A percentile compares a stretch with the other conserved stretches of the same genome.
Conservation (phyloP, 2,888 invertebrate species). For the Andrena bicolor region DNA sequence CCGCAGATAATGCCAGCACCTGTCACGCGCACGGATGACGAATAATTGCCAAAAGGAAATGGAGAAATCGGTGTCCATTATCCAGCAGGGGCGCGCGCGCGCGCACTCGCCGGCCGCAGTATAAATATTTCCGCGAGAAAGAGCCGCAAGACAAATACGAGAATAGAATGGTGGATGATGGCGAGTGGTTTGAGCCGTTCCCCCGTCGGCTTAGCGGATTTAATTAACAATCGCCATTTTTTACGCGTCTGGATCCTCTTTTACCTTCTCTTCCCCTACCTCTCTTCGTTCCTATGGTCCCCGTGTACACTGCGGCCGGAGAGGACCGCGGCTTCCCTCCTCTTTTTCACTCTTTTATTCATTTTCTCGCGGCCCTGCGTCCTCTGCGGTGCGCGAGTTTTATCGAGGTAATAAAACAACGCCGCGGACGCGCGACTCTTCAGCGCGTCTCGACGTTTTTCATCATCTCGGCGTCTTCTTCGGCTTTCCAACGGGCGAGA, state of each 20-base stretch:
- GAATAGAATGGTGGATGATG: slow-evolving; percentile 62
- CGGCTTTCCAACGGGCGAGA: background rate
- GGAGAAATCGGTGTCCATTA: slow-evolving; percentile 16
- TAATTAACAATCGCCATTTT: slow-evolving; percentile 81
- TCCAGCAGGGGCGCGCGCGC: background rate
- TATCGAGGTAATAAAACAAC: slow-evolving; percentile 36
- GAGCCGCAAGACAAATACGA: slow-evolving; percentile 70
- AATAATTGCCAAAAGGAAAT: slow-evolving; percentile 13
- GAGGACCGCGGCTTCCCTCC: background rate
- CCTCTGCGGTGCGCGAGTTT: slow-evolving; percentile 21
- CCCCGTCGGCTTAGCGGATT: slow-evolving; percentile 74
- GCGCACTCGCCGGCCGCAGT: slow-evolving; percentile 7
- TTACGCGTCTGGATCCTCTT: slow-evolving; percentile 73
- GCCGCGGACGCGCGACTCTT: background rate
- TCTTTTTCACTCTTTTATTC: slow-evolving; percentile 6
- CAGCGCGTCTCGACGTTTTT: background rate
- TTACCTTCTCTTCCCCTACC: background rate
- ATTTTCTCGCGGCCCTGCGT: background rate
- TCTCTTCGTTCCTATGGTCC: background rate
- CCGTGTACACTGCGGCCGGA: background rate
- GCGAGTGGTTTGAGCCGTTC: slow-evolving; percentile 57
- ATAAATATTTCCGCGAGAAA: slow-evolving; percentile 69
- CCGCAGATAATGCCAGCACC: background rate
- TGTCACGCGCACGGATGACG: slow-evolving; percentile 9
- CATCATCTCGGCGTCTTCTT: background rate